A percentile compares a stretch with the other conserved stretches of the same genome.
Conservation (phyloP, 2,113 vertebrate genomes). For the Sceloporus tristichus region DNA sequence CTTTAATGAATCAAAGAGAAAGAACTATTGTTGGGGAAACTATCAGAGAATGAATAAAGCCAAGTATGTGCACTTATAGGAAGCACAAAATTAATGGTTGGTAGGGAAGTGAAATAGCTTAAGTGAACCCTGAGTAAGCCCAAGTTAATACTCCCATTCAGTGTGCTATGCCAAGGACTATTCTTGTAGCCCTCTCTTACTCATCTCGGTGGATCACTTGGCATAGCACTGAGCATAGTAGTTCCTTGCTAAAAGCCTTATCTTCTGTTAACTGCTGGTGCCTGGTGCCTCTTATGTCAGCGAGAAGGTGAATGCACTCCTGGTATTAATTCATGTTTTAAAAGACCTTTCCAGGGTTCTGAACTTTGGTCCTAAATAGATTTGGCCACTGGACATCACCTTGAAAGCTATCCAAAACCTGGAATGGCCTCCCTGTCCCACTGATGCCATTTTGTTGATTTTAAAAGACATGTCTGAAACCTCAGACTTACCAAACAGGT, state of each 20-base stretch:
- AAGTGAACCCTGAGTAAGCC: background rate
- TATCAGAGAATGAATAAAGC: background rate
- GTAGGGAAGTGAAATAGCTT: background rate
- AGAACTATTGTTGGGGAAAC: background rate
- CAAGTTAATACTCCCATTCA: background rate
- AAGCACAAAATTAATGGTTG: background rate
- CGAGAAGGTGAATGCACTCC: too few relatives aligned
- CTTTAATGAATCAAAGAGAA: background rate
- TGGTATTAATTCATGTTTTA: too few relatives aligned
- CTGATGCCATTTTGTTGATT: too few relatives aligned
- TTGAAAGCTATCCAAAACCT: too few relatives aligned
- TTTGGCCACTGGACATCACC: too few relatives aligned
- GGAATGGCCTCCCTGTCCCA: too few relatives aligned
- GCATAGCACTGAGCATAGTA: background rate
- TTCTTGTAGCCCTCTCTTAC: background rate
- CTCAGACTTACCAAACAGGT: background rate
- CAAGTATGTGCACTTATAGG: too few relatives aligned
- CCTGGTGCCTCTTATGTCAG: too few relatives aligned
- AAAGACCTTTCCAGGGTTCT: too few relatives aligned
- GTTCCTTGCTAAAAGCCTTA: background rate
- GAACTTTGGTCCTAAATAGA: too few relatives aligned
- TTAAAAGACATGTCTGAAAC: conserved; percentile 1
- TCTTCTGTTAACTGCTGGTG: background rate
- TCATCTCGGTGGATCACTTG: background rate
- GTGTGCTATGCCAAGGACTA: background rate